A percentile compares a stretch with the other conserved stretches of the same genome.
Evolutionary conservation across 2,797 vertebrate genomes (phyloP).

Genomic region (Cyprinella venusta): DNA sequence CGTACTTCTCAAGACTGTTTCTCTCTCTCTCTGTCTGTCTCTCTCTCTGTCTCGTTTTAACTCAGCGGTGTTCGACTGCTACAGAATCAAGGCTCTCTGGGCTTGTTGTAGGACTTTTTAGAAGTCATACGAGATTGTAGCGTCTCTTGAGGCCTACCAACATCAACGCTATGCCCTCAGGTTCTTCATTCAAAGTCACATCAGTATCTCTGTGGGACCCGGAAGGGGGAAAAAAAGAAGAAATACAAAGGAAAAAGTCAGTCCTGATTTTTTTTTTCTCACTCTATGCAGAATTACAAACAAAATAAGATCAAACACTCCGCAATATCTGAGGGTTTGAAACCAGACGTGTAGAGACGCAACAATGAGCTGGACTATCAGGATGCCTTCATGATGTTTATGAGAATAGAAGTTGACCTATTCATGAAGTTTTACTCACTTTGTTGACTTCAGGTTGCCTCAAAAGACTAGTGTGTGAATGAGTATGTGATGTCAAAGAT

Average conservation of each 20-base stretch:
- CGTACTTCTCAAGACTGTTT: conserved; percentile 32
- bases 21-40: conserved; percentile 34
- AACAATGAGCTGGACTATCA: conserved; percentile 47
- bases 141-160: conserved; percentile 47
- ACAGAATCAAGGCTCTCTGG: conserved; percentile 40
- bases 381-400: background rate
- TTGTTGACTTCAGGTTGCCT: background rate
- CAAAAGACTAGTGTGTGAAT: background rate
- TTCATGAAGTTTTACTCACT: conserved; percentile 28
- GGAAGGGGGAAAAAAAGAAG: conserved; percentile 3
- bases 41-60: conserved; percentile 37
- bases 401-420: conserved; percentile 29
- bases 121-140: conserved; percentile 53
- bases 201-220: conserved; percentile 44
- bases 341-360: conserved; percentile 47
- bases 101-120: conserved; percentile 58
- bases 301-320: conserved; percentile 61
- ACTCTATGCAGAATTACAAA: conserved; percentile 56
- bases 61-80: conserved; percentile 32
- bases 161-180: conserved; percentile 55
- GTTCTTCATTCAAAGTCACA: conserved; percentile 54
- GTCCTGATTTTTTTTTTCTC: conserved; percentile 48
- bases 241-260: conserved; percentile 52
- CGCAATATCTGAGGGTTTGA: conserved; percentile 53
- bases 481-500: background rate